These are phyloP conservation scores for Capitella teleta DNA, from an alignment of 1,140 invertebrate genomes.

Conservation along the genomic window DNA sequence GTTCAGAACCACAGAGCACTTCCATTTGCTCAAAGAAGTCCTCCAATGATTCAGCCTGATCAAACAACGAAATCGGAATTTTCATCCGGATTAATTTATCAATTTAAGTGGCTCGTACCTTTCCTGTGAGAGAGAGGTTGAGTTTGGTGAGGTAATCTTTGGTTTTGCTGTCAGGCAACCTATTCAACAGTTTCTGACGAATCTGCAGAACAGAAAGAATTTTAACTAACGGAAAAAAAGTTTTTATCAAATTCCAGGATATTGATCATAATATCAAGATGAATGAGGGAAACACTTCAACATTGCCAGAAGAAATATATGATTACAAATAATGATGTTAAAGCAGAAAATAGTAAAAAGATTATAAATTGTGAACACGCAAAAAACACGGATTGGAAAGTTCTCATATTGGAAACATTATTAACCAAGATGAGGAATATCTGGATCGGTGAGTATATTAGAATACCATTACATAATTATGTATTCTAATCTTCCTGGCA, in stretches of 20 bases:
- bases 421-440: too few relatives aligned
- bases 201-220: slow-evolving; percentile 41
- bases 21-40: slow-evolving; percentile 67
- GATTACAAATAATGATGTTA: too few relatives aligned
- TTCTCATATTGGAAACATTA: too few relatives aligned
- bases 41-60: slow-evolving; percentile 45
- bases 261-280: too few relatives aligned
- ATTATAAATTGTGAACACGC: too few relatives aligned
- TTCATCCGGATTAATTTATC: not conserved
- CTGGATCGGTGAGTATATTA: too few relatives aligned
- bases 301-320: too few relatives aligned
- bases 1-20: slow-evolving; percentile 50
- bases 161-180: slow-evolving; percentile 52
- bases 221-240: slow-evolving; percentile 41
- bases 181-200: slow-evolving; percentile 43
- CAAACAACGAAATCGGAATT: not conserved
- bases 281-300: too few relatives aligned
- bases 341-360: too few relatives aligned
- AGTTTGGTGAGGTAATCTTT: slow-evolving; percentile 35
- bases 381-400: too few relatives aligned
- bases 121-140: slow-evolving; percentile 34
- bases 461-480: too few relatives aligned
- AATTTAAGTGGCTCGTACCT: slow-evolving; percentile 27
- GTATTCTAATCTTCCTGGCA: too few relatives aligned
- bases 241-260: slow-evolving; percentile 62